Evolutionary conservation across 2,113 vertebrate genomes (phyloP), one percentile per base, ranked within the genome.

Genomic region (Thryonomys swinderianus): DNA sequence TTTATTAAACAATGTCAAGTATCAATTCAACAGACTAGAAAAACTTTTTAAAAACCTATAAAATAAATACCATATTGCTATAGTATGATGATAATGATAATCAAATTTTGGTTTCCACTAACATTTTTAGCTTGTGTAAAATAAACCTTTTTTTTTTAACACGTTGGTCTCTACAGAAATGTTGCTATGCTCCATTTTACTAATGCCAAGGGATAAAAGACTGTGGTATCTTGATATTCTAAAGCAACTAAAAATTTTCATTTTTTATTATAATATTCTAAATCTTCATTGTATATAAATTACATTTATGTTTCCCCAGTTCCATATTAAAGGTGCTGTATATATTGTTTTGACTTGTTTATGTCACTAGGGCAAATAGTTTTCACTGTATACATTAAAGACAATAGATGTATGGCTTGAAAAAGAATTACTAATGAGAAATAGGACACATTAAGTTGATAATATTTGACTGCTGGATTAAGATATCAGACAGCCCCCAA

Each of bases 391-490:
- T 13, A 90, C 7, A 37, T 84, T 25, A 79, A 23, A 93, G 67
- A 73, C 64, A 93, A 85, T 94, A 89, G 27, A 85, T 27, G 3
- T 90, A 74, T 92, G 93, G 84, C 71, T 67, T 85, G 62, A 91
- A 82, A 95, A 95, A 82, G 48, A 86, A 91, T 93, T 45, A 42
- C 64, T 89, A 83, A 76, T 88, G 59, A 92, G 83, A 85, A 97
- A 88, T 21, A 83, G 37, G 73, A 62, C 34, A 62, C 66, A 81
- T 90, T 88, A 93, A 92, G 66, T 78, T 83, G 53, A 80, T 86
- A 94, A 91, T 51, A 83, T 64, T 91, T 94, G 74, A 97, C 74
- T 93, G 27, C 91, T 93, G 53, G 57, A 96, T 91, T 97, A 92
- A 95, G 95, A 88, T 95, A 95, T 90, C 94, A 94, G 78, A 90